Base-by-base conservation (phyloP, 1,140 invertebrate species). In the Aphelenchoides avenae region DNA sequence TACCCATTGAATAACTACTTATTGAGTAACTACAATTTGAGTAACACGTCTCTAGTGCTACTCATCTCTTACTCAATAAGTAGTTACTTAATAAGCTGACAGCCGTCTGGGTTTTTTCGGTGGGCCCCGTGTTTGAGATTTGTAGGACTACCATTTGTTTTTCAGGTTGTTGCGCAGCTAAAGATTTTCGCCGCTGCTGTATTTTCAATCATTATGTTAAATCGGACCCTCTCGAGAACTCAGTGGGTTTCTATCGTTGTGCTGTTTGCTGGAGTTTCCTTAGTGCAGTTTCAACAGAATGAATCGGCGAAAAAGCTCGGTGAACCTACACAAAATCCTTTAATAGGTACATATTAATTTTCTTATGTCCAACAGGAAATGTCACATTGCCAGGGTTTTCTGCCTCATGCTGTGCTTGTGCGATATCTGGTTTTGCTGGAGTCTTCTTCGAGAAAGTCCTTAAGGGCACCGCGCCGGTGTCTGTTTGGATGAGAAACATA, bases 361-460 rank as follows among this genome's bases (percentile, higher is more conserved):
- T n/a, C n/a, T n/a, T n/a, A n/a, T n/a, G n/a, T n/a, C n/a, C n/a
- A n/a, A n/a, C n/a, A n/a, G n/a, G n/a, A n/a, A n/a, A n/a, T n/a
- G n/a, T n/a, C n/a, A n/a, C n/a, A 9, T 1, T 18, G 55, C 27
- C 51, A 24, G 94, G 95, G 3, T 87, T 98, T 70, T 75, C 84
- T 46, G 87, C 92, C 5, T 92, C 93, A 1, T 75, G 97, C 3
- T 82, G 85, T 22, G 91, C 93, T 5, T 95, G 91, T 78, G 85
- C 89, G 60, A 83, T 95, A 31, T 96, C 91, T 33, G 95, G 95
- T 3, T 97, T 97, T 81, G 92, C 93, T 18, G 95, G 95, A 24
- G 91, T 98, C 63, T 99, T 94, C 78, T 98, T 98, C 81, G 95
- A 99, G 78, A 98, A 97, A 82, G 94, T 99, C 66, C 81, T 98